Conservation (phyloP, 2,797 vertebrate species). For the Botia almorhae region DNA sequence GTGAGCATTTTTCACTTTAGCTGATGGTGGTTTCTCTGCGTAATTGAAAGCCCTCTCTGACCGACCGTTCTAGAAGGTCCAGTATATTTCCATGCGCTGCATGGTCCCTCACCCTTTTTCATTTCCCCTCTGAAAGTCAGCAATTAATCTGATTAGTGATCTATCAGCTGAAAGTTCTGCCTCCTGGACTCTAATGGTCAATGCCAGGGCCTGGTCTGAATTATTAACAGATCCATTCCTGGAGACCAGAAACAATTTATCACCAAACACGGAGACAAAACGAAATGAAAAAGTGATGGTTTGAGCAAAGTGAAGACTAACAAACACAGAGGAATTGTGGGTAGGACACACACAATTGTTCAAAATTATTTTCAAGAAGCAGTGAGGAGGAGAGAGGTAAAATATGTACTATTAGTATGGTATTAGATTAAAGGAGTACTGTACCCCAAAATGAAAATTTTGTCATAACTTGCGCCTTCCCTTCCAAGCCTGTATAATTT, state of each 20-base stretch:
- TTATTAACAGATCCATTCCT: slow-evolving; percentile 83
- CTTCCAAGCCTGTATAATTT: background rate
- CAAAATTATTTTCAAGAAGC: background rate
- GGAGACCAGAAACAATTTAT: slow-evolving; percentile 61
- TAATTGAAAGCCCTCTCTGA: slow-evolving; percentile 33
- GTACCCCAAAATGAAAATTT: background rate
- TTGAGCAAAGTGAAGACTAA: slow-evolving; percentile 6
- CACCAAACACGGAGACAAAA: slow-evolving; percentile 19
- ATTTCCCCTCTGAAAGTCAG: slow-evolving; percentile 65
- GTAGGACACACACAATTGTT: slow-evolving; percentile 3
- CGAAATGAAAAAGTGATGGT: slow-evolving; percentile 15
- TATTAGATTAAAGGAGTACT: background rate
- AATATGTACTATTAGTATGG: background rate
- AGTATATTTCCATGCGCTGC: slow-evolving; percentile 38
- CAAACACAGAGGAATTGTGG: slow-evolving; percentile 28
- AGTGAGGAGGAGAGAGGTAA: background rate
- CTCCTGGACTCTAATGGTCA: slow-evolving; percentile 75
- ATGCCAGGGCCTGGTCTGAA: slow-evolving; percentile 78
- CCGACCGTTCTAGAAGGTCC: slow-evolving; percentile 32
- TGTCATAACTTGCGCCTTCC: background rate
- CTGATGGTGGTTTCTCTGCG: slow-evolving; percentile 3
- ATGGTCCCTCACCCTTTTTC: slow-evolving; percentile 64
- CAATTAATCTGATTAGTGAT: slow-evolving; percentile 85
- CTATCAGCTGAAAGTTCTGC: slow-evolving; percentile 74
- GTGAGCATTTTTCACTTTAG: slow-evolving; percentile 29